phyloP scores from a whole-genome alignment of 2,797 vertebrate genomes.

The Alexandromys oeconomus region DNA sequence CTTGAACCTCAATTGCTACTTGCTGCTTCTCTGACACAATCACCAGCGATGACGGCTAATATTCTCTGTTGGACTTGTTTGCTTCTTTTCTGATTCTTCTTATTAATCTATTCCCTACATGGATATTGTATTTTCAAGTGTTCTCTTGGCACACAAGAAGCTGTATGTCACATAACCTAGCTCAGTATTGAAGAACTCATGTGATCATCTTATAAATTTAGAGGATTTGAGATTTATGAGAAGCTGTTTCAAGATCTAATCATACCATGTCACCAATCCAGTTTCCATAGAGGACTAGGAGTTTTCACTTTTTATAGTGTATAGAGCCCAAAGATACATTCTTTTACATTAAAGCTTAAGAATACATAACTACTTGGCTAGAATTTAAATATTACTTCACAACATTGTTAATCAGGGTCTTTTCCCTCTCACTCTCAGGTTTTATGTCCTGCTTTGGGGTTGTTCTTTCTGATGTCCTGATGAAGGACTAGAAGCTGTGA shows the following conservation, averaged over 20 bases:
- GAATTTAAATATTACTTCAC: not conserved
- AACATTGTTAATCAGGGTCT: accelerated
- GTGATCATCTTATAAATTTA: not conserved
- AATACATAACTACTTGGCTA: not conserved
- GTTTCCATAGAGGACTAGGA: not conserved
- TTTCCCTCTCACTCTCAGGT: accelerated
- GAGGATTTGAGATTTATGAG: not conserved
- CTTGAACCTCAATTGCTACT: too few relatives aligned
- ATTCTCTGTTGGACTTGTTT: not conserved
- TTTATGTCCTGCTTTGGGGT: accelerated
- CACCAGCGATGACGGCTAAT: not conserved
- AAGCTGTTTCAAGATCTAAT: accelerated
- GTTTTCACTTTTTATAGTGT: not conserved
- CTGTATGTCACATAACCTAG: not conserved
- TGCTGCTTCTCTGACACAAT: too few relatives aligned
- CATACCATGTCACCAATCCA: accelerated
- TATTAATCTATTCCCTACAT: not conserved
- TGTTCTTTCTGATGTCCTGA: accelerated
- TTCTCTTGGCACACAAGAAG: not conserved
- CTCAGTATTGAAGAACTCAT: not conserved
- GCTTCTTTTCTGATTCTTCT: not conserved
- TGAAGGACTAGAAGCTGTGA: accelerated
- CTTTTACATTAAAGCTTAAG: not conserved
- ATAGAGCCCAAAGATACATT: not conserved
- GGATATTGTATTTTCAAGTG: not conserved